Evolutionary conservation across 2,888 invertebrate genomes (phyloP), one percentile per base, ranked within the genome.

Genomic region (Laothoe populi): DNA sequence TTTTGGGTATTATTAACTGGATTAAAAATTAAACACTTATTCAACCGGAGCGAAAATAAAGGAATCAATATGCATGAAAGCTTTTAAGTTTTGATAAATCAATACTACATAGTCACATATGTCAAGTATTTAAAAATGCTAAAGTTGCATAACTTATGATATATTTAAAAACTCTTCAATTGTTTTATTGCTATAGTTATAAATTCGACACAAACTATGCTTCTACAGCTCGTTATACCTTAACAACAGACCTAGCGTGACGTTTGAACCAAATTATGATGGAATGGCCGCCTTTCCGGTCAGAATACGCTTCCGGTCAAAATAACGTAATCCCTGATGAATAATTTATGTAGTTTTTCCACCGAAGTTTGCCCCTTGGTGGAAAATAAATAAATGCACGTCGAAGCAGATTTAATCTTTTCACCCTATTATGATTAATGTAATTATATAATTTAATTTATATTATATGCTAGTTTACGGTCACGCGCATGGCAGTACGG

Each of bases 241-340:
- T 1, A 57, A 42, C 42, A 58, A 42, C 26, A 53, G 13, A 10
- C 59, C 31, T 59, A 45, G 59, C 59, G 59, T 59, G 59, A 59
- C 59, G 59, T 59, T 13, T 7, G 24, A 59, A 7, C 26, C 44
- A 61, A 63, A 61, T 63, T 63, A 63, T 63, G 63, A 63, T 60
- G 60, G 60, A 63, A 63, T 63, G 58, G 58, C 57, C 46, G 49
- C 48, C 49, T 49, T 60, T 63, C 63, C 63, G 63, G 61, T 60
- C 60, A 48, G 60, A 46, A 60, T 38, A 24, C n/a, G 57, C 63
- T 63, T 63, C 63, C 63, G 60, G 63, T 42, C 60, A 40, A 63
- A 60, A 63, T 60, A 57, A 57, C 26, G 53, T 31, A 26, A 49
- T 49, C 49, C 31, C 31, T 46, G 46, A 42, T 63, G 63, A 63